Evolutionary conservation across 2,888 invertebrate species (phyloP), one percentile per base, ranked within the genome.

Genomic region (Gortyna flavago): DNA sequence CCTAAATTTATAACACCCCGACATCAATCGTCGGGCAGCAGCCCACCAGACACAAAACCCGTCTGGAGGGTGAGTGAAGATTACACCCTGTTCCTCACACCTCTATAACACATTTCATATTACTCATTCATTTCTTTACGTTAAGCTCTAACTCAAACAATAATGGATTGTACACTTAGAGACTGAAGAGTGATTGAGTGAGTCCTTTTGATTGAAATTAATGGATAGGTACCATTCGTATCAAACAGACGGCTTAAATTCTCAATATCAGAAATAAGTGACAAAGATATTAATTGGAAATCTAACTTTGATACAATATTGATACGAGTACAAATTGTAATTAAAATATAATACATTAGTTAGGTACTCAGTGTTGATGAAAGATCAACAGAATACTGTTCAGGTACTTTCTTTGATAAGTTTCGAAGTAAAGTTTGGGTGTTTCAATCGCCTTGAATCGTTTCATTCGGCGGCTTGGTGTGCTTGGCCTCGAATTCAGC

Each of bases 311-410:
- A 13, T 61, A 57, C 4, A 66, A 61, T 67, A 54, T 72, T 67
- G 71, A 66, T 48, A 51, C 13, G 65, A 73, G 59, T 51, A 51
- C 13, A 69, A 73, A 65, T 51, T 69, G 51, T 35, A 69, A 79
- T 69, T 65, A 68, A 72, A 79, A 79, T 65, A 62, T 32, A 79
- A 79, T 65, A 62, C 25, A 48, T 61, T 25, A 29, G 48, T n/a
- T 67, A 44, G 44, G 21, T 57, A 66, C 38, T 69, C 29, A 38
- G 8, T 6, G n/a, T 64, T 21, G 32, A 1, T 0, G 35, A 29
- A 67, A 67, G 35, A 77, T 41, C 9, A 35, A 67, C 25, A 48
- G 11, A 48, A 44, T 57, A 72, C 11, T 41, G 32, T 25, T 69
- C 41, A 13, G 32, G 44, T 32, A 57, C 16, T 57, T 44, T n/a